A percentile compares a stretch with the other conserved stretches of the same genome.
These are phyloP conservation scores for Pyrgus malvae DNA, from an alignment of 2,888 invertebrate genomes.

Conservation along the genomic window DNA sequence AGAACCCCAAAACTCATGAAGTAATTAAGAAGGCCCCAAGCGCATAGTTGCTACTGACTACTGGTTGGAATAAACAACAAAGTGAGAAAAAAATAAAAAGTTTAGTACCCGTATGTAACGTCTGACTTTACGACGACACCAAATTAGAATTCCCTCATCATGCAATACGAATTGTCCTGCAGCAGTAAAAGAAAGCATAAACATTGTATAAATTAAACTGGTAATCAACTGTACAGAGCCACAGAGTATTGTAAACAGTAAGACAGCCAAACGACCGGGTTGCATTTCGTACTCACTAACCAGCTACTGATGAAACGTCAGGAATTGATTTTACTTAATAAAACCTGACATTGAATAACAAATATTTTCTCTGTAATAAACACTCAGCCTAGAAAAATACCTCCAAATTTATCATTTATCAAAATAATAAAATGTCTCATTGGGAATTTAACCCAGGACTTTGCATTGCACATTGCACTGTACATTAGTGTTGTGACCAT, in stretches of 20 bases:
- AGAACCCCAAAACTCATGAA: background rate
- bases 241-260: background rate
- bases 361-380: no score
- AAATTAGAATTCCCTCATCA: constrained; percentile 60
- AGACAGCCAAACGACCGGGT: no score
- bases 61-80: background rate
- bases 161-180: constrained; percentile 53
- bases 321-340: no score
- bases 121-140: constrained; percentile 54
- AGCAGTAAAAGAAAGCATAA: constrained; percentile 46
- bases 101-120: constrained; percentile 32
- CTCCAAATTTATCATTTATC: no score
- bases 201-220: constrained; percentile 57
- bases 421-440: no score
- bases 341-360: no score
- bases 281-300: no score
- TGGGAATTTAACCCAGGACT: no score
- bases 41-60: constrained; percentile 15
- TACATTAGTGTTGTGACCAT: no score
- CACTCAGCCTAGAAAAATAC: no score
- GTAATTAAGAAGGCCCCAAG: constrained; percentile 1
- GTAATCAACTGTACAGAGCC: constrained; percentile 30
- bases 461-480: no score
- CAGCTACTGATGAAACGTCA: no score
- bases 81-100: constrained; percentile 11